A percentile compares a stretch with the other conserved stretches of the same genome.
Conservation (phyloP, 2,797 vertebrate species). For the Epinephelus coioides region DNA sequence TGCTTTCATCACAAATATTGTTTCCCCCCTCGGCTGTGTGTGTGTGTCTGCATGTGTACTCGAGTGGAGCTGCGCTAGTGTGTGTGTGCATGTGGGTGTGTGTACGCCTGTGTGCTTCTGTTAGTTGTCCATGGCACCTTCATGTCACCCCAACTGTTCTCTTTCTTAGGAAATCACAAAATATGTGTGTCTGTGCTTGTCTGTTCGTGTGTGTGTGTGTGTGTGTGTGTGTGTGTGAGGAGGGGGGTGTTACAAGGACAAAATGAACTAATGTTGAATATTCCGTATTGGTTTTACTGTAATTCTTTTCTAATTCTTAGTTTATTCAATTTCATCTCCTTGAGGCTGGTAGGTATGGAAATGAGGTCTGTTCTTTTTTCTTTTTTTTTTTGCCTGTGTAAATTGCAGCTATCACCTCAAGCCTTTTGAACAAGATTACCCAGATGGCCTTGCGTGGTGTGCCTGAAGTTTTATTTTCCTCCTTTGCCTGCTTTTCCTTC, state of each 20-base stretch:
- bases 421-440: slow-evolving; percentile 90
- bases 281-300: slow-evolving; percentile 89
- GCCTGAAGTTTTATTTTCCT: slow-evolving; percentile 88
- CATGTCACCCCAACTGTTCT: slow-evolving; percentile 71
- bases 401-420: slow-evolving; percentile 89
- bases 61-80: slow-evolving; percentile 47
- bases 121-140: slow-evolving; percentile 71
- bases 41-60: slow-evolving; percentile 59
- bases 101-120: slow-evolving; percentile 39
- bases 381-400: slow-evolving; percentile 84
- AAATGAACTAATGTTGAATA: slow-evolving; percentile 88
- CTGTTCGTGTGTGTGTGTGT: slow-evolving; percentile 25
- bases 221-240: slow-evolving; percentile 20
- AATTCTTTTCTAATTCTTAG: slow-evolving; percentile 90
- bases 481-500: slow-evolving; percentile 82
- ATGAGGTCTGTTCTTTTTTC: slow-evolving; percentile 82
- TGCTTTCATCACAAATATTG: slow-evolving; percentile 87
- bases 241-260: slow-evolving; percentile 78
- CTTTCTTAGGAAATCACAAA: slow-evolving; percentile 68
- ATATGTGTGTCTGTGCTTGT: slow-evolving; percentile 35
- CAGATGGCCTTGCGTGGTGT: slow-evolving; percentile 89
- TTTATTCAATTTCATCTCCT: slow-evolving; percentile 89
- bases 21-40: slow-evolving; percentile 78
- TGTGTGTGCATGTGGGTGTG: slow-evolving; percentile 26
- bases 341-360: slow-evolving; percentile 88